Conservation (phyloP, 2,888 invertebrate genomes). For the Drosophila pseudotalamancana region DNA sequence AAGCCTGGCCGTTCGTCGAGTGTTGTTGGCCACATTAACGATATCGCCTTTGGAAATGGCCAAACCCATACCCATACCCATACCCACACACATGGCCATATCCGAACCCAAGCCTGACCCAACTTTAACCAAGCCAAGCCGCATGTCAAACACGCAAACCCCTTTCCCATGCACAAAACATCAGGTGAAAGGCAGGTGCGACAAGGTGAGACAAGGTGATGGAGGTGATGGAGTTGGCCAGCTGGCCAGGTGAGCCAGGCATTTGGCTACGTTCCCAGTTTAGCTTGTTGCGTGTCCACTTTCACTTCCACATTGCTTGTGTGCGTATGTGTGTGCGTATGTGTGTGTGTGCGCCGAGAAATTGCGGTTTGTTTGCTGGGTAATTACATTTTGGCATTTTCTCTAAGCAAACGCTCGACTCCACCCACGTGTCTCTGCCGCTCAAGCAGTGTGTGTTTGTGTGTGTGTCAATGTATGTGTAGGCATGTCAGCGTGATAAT, state of each 20-base stretch:
- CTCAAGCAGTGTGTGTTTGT: conserved; percentile 5
- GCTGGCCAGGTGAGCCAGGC: conserved; percentile 46
- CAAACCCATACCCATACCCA: conserved; percentile 21
- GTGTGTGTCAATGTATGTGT: conserved; percentile 41
- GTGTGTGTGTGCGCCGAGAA: conserved; percentile 68
- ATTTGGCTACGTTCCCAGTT: conserved; percentile 59
- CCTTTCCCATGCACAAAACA: conserved; percentile 61
- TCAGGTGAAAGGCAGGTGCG: conserved; percentile 2
- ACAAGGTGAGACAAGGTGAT: conserved; percentile 26
- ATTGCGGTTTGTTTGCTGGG: conserved; percentile 79
- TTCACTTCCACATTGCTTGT: conserved; percentile 65
- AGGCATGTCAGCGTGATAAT: conserved; percentile 78
- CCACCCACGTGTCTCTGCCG: background rate
- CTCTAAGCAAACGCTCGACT: conserved; percentile 42
- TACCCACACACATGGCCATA: conserved; percentile 43
- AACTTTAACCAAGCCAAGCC: conserved; percentile 65
- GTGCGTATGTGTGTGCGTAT: conserved; percentile 22
- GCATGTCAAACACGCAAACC: conserved; percentile 76
- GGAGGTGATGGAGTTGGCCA: conserved; percentile 32
- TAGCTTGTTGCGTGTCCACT: conserved; percentile 80
- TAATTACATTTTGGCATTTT: conserved; percentile 77
- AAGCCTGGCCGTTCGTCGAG: conserved; percentile 9
- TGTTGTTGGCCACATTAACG: conserved; percentile 71
- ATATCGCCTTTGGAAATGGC: conserved; percentile 74
- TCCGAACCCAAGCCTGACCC: conserved; percentile 15